Evolutionary conservation across 2,888 invertebrate genomes (phyloP).

Genomic region (Anarsia innoxiella): DNA sequence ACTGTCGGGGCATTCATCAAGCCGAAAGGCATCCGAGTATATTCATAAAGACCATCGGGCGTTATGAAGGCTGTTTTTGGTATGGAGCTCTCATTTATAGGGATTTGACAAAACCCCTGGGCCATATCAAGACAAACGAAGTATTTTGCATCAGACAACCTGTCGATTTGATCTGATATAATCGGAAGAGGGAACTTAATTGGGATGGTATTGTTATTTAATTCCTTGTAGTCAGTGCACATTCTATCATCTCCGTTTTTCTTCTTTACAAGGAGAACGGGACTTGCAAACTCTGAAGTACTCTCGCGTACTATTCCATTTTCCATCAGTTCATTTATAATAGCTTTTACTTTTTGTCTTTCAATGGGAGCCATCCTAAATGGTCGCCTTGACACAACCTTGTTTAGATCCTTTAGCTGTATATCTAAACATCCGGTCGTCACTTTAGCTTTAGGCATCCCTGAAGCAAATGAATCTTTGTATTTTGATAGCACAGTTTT

Average conservation of each 20-base stretch:
- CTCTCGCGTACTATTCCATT: conserved; percentile 29
- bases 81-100: too few species aligned
- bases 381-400: conserved; percentile 11
- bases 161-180: conserved; percentile 24
- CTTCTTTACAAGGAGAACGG: conserved; percentile 22
- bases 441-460: conserved; percentile 12
- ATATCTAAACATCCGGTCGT: conserved; percentile 10
- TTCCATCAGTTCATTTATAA: conserved; percentile 23
- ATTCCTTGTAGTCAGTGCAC: conserved; percentile 24
- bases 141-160: conserved; percentile 16
- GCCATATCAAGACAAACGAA: conserved; percentile 23
- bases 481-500: neutral
- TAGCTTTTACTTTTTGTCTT: conserved; percentile 24
- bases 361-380: conserved; percentile 21
- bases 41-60: too few species aligned
- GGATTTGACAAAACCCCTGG: conserved; percentile 23
- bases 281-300: conserved; percentile 28
- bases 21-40: too few species aligned
- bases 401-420: conserved; percentile 10
- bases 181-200: conserved; percentile 24
- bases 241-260: conserved; percentile 24
- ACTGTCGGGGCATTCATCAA: too few species aligned
- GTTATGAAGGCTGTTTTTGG: too few species aligned
- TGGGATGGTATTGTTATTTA: conserved; percentile 21
- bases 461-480: conserved; percentile 3